Evolutionary conservation across 2,797 vertebrate species (phyloP).

Genomic region (Onychomys leucogaster): DNA sequence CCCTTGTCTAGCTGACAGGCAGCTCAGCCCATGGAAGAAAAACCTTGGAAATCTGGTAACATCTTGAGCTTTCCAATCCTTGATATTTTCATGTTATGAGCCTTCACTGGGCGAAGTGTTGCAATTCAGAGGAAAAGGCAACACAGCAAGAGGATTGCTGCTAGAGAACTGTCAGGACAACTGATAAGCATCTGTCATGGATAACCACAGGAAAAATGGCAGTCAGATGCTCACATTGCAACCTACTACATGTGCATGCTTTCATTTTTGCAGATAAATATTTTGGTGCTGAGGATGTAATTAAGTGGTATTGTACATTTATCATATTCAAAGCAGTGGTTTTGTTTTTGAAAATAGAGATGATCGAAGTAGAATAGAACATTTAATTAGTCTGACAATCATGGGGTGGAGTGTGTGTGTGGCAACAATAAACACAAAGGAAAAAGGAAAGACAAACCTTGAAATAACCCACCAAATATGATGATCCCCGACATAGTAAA

Average conservation of each 20-base stretch:
- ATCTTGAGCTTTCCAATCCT: background rate
- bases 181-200: background rate
- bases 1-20: too few relatives aligned
- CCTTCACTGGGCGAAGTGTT: background rate
- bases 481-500: background rate
- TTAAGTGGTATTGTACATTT: background rate
- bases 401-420: background rate
- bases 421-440: background rate
- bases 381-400: background rate
- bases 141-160: background rate
- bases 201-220: background rate
- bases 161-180: background rate
- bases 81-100: background rate
- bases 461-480: background rate
- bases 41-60: background rate
- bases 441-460: background rate
- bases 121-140: background rate
- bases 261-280: constrained; percentile 12
- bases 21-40: background rate
- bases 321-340: background rate
- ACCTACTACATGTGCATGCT: background rate
- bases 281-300: background rate
- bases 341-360: constrained; percentile 7
- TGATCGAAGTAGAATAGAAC: background rate
- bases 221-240: background rate